Evolutionary conservation across 2,888 invertebrate genomes (phyloP), one percentile per base, ranked within the genome.

Genomic region (Terebella lapidaria): DNA sequence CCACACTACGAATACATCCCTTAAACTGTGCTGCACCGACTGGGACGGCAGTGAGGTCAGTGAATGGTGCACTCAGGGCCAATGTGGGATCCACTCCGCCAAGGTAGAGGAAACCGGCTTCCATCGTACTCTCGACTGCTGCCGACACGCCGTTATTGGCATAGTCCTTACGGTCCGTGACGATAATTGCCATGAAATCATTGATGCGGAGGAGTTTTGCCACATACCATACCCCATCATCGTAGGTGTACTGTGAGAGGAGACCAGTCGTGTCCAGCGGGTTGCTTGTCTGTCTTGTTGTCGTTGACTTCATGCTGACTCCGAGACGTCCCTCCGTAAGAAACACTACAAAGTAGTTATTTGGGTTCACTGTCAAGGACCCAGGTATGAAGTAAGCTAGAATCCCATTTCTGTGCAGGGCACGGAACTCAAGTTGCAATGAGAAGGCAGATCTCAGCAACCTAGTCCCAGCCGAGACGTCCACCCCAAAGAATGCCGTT

Each of bases 121-220:
- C 22, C 10, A 53, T 5, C 5, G 26, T 26, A 27, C 58, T 61
- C 15, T 49, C 15, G 18, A 27, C 10, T 22, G 51, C 35, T 1
- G 65, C 57, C 1, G 49, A 28, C 45, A 61, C 57, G 2, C 56
- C 57, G 56, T 70, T 70, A 62, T 68, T 71, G 20, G 30, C 61
- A 57, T 67, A 71, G 58, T 71, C 71, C 35, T 65, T 56, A 5
- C 45, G 56, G 10, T 49, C 58, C 3, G 57, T 57, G 20, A 69
- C 62, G n/a, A 69, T 60, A 24, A 71, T 27, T 2, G 70, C 70
- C 42, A 69, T 49, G 58, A 67, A 70, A 56, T 69, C 62, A 22
- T 66, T 64, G 25, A 68, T 63, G 10, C 69, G 59, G 29, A 70
- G 57, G 3, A 65, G 65, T 15, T 64, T 60, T 45, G 69, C 66